phyloP scores from a whole-genome alignment of 2,113 vertebrate species.

The Falcunculus frontatus region DNA sequence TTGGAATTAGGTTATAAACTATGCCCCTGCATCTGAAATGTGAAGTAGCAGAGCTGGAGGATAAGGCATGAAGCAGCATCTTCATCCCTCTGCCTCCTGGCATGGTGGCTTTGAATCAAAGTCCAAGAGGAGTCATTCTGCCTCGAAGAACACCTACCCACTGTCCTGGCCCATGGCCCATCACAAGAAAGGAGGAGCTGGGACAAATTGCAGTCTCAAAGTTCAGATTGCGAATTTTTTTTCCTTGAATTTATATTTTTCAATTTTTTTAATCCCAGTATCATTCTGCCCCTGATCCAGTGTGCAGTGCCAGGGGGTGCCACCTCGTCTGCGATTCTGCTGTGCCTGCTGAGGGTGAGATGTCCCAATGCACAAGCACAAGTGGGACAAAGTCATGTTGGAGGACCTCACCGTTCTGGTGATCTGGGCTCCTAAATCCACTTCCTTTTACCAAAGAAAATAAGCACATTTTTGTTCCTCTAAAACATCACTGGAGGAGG shows the following conservation, averaged over 20 bases:
- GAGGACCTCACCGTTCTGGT: not conserved
- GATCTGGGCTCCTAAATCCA: not conserved
- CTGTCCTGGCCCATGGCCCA: rapidly evolving
- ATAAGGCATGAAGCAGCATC: not conserved
- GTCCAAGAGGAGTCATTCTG: not conserved
- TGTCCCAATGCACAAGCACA: not conserved
- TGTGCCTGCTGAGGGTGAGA: not conserved
- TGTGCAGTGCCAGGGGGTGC: not conserved
- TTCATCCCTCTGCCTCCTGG: not conserved
- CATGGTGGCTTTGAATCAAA: not conserved
- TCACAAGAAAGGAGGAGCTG: not conserved
- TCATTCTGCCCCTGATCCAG: not conserved
- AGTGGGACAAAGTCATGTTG: not conserved
- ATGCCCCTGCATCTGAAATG: not conserved
- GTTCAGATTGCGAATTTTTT: not conserved
- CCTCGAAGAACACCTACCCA: not conserved
- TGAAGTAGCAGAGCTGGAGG: not conserved
- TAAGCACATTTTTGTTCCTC: not conserved
- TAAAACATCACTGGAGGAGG: rapidly evolving
- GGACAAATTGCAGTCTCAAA: not conserved
- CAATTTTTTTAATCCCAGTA: rapidly evolving
- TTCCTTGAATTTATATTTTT: rapidly evolving
- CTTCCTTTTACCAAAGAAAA: not conserved
- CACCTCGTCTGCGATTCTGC: not conserved
- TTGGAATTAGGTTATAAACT: not conserved